Conservation (phyloP, 2,113 vertebrate genomes). For the Passerina amoena region DNA sequence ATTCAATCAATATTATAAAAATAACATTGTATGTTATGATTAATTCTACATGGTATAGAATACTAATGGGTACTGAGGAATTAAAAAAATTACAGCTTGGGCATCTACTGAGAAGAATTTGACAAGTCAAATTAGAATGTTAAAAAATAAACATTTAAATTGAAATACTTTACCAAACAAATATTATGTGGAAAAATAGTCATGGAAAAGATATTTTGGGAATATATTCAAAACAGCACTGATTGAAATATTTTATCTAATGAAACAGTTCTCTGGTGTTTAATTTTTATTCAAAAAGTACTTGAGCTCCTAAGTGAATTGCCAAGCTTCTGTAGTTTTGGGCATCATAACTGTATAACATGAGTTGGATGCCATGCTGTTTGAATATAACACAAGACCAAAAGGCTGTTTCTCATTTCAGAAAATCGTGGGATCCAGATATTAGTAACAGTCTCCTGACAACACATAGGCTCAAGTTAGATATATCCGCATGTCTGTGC, state of each 20-base stretch:
- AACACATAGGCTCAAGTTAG: not conserved
- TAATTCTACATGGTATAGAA: slow-evolving; percentile 24
- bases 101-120: slow-evolving; percentile 56
- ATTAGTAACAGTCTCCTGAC: slow-evolving; percentile 9
- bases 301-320: slow-evolving; percentile 16
- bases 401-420: slow-evolving; percentile 18
- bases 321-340: slow-evolving; percentile 45
- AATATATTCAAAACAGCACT: slow-evolving; percentile 54
- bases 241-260: slow-evolving; percentile 48
- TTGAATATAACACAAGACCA: slow-evolving; percentile 27
- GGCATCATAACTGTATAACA: slow-evolving; percentile 4
- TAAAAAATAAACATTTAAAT: slow-evolving; percentile 60
- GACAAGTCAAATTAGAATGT: slow-evolving; percentile 57
- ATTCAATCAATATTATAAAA: slow-evolving; percentile 53
- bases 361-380: slow-evolving; percentile 31
- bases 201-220: slow-evolving; percentile 54
- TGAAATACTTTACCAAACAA: slow-evolving; percentile 58
- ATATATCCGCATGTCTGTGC: not conserved
- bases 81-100: slow-evolving; percentile 37
- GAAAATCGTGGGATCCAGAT: slow-evolving; percentile 10
- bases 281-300: slow-evolving; percentile 36
- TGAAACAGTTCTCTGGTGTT: slow-evolving; percentile 48
- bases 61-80: slow-evolving; percentile 62
- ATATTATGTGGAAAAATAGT: slow-evolving; percentile 46
- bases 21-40: not conserved